A percentile compares a stretch with the other conserved stretches of the same genome.
Conservation (phyloP, 2,888 invertebrate genomes). For the Electrophaes corylata region DNA sequence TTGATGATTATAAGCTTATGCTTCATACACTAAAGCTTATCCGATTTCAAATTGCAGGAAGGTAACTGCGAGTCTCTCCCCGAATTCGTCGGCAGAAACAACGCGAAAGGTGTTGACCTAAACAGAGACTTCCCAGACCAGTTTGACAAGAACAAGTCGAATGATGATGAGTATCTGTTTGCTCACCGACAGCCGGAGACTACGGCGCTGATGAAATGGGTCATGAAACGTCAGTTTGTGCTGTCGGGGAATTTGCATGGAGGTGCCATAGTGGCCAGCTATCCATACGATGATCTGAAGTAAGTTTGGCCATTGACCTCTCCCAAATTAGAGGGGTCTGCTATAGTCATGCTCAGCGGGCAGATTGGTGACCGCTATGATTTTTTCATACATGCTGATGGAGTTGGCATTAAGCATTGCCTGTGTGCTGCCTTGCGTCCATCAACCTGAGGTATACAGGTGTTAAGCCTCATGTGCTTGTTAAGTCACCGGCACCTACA, state of each 20-base stretch:
- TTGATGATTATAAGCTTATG: too few species aligned
- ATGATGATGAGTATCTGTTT: conserved; percentile 76
- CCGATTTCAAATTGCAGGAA: conserved; percentile 83
- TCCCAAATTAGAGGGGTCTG: too few species aligned
- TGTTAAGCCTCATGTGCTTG: too few species aligned
- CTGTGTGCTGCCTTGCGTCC: too few species aligned
- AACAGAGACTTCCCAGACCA: conserved; percentile 98
- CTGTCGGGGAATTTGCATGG: conserved; percentile 97
- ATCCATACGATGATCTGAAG: conserved; percentile 96
- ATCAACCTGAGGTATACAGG: too few species aligned
- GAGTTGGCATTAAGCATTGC: too few species aligned
- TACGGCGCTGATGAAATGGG: conserved; percentile 94
- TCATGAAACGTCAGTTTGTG: conserved; percentile 93
- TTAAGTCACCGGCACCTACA: too few species aligned
- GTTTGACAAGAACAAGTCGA: conserved; percentile 81
- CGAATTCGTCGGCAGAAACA: conserved; percentile 89
- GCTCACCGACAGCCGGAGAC: conserved; percentile 93
- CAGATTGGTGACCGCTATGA: too few species aligned
- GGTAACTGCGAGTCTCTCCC: conserved; percentile 90
- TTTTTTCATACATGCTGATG: too few species aligned
- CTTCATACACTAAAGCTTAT: too few species aligned
- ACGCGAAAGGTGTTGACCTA: conserved; percentile 92
- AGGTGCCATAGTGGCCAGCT: conserved; percentile 98
- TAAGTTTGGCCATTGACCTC: too few species aligned
- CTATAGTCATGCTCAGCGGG: too few species aligned